Evolutionary conservation across 2,888 invertebrate species (phyloP), one percentile per base, ranked within the genome.

Genomic region (Nomada lathburiana): DNA sequence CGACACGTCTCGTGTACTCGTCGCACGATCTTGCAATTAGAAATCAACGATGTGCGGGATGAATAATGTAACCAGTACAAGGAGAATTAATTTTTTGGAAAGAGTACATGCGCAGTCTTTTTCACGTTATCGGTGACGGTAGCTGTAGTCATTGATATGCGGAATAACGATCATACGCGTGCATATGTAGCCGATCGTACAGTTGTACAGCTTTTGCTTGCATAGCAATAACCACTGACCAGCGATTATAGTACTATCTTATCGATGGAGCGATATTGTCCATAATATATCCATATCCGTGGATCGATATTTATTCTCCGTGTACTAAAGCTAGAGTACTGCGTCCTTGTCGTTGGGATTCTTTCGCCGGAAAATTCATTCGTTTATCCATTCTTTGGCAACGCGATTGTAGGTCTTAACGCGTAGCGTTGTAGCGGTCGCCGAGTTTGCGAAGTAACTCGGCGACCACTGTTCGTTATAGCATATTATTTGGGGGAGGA

Each of bases 221-320:
- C 80, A 85, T 79, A 85, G 83, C 83, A 85, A 87, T 86, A 87
- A 83, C 76, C 79, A 77, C 79, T 50, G 83, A 87, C 74, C 85
- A 78, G 76, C 59, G 62, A 75, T 57, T 29, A 55, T 82, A 86
- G 68, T 65, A 7, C 36, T 36, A 78, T 86, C 76, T 64, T 72
- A 64, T 80, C 44, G 64, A 76, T 57, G 60, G 62, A 53, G 50
- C 69, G 64, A 36, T 36, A 36, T 36, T 36, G 36, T 36, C 36
- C 36, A 36, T 36, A 36, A 36, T 36, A 5, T 7, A 7, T 36
- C 36, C 36, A 36, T 36, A 64, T 42, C 64, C 67, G 59, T 71
- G 63, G 26, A 60, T 74, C 69, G 73, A 70, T 82, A 76, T 68
- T 47, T 57, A 26, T 79, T 83, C 79, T 84, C 71, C 84, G 52